Base-by-base conservation (phyloP, 2,888 invertebrate species). In the Platycheirus rosarum region DNA sequence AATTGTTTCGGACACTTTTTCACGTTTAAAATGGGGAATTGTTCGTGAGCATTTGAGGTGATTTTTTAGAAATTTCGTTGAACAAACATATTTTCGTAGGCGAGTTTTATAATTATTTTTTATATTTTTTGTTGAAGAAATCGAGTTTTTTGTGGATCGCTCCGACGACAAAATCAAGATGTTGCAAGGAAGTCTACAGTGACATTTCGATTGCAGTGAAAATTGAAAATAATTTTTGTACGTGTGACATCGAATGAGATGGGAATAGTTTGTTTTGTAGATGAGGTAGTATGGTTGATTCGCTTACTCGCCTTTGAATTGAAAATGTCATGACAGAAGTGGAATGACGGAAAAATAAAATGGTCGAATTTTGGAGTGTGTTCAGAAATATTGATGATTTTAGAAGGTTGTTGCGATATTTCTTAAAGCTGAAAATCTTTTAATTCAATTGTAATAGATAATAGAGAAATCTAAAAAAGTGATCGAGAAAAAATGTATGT, bases 191-290 rank as follows among this genome's bases (percentile, higher is more conserved):
- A 80, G 63, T 76, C 75, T 75, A 75, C 57, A 9, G 2, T 80
- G 80, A 80, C 80, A 80, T 80, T 80, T 80, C 46, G 48, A 53
- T 51, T n/a, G 62, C 66, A n/a, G n/a, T n/a, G n/a, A n/a, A n/a
- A n/a, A n/a, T n/a, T n/a, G 40, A 70, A 20, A 13, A 13, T 18
- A 40, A 14, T n/a, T 57, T 60, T 60, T 60, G 7, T 40, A 76
- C 76, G 80, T 80, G 76, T 76, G 80, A 62, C 57, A 57, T 46
- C 7, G 23, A 46, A 51, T 48, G 76, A 60, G 76, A 80, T 55
- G 42, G 60, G 63, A 26, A 26, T 48, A 66, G 70, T 71, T 66
- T 76, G 76, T 76, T 65, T 60, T 65, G 14, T 16, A n/a, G 40
- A 7, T 2, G 9, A 9, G n/a, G 6, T 14, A 7, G 55, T 66